A percentile compares a stretch with the other conserved stretches of the same genome.
These are phyloP conservation scores for Nothocercus julius DNA, from an alignment of 2,113 vertebrate species.

Conservation along the genomic window DNA sequence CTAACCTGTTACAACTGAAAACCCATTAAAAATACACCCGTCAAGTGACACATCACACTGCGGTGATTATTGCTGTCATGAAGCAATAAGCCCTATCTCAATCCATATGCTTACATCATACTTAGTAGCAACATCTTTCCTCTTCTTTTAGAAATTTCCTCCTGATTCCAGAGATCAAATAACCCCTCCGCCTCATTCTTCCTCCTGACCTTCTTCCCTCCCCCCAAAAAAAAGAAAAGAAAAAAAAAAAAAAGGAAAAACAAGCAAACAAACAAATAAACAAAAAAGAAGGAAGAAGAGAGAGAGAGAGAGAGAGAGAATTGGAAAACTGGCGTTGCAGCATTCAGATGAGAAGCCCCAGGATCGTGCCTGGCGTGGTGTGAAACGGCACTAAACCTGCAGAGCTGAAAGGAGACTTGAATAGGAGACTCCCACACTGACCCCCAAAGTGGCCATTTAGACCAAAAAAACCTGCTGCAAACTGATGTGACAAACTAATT, in stretches of 20 bases:
- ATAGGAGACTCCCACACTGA: background rate
- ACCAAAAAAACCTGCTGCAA: background rate
- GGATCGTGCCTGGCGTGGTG: background rate
- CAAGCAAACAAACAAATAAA: no score
- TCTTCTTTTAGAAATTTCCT: background rate
- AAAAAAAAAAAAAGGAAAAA: no score
- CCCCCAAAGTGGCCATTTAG: background rate
- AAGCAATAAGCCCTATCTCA: background rate
- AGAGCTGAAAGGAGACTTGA: background rate
- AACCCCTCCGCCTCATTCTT: background rate
- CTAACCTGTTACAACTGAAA: background rate
- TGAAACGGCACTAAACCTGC: background rate
- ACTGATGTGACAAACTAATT: background rate
- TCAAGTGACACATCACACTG: background rate
- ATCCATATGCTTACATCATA: background rate
- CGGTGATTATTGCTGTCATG: background rate
- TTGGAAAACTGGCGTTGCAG: background rate
- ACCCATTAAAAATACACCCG: background rate
- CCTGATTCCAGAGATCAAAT: background rate
- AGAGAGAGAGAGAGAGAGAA: no score
- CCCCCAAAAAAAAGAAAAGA: no score
- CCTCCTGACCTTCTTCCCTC: background rate
- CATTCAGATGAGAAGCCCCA: background rate
- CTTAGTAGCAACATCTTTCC: accelerated
- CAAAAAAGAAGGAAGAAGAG: background rate